phyloP scores from a whole-genome alignment of 1,140 invertebrate genomes.

The Drosophila micromelanica region DNA sequence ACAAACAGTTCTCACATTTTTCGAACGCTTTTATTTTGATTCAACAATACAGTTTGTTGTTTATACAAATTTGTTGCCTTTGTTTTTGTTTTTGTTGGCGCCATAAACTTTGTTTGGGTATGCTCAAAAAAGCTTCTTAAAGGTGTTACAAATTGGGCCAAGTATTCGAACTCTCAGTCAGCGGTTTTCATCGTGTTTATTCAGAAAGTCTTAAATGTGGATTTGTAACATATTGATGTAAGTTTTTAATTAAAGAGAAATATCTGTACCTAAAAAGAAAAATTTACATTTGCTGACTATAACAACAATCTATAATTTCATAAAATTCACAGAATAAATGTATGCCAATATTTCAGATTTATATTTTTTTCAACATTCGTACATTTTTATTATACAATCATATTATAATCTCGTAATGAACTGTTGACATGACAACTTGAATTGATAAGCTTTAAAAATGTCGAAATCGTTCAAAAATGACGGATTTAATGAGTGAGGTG shows the following conservation, averaged over 20 bases:
- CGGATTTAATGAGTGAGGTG: constrained; percentile 59
- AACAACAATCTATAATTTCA: not conserved
- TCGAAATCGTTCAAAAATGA: constrained; percentile 19
- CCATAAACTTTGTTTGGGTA: constrained; percentile 23
- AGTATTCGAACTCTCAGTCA: constrained; percentile 2
- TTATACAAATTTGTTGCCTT: constrained; percentile 16
- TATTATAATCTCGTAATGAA: constrained; percentile 10
- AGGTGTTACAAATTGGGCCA: constrained; percentile 5
- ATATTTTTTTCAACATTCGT: not conserved
- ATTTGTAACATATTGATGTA: not conserved
- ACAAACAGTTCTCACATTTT: constrained; percentile 5
- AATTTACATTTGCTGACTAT: too few relatives aligned
- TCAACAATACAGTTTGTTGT: constrained; percentile 21
- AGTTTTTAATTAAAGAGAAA: not conserved
- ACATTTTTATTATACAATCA: not conserved
- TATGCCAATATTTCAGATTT: not conserved
- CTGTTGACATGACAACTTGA: constrained; percentile 18
- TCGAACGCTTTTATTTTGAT: constrained; percentile 1
- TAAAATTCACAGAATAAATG: not conserved
- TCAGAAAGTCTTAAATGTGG: not conserved
- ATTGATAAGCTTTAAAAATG: constrained; percentile 24
- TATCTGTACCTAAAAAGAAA: too few relatives aligned
- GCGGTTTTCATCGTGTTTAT: not conserved
- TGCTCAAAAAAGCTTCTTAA: not conserved
- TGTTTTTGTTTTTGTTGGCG: constrained; percentile 13